These are phyloP conservation scores for Limnodromus scolopaceus DNA, from an alignment of 2,797 vertebrate genomes.

Conservation along the genomic window DNA sequence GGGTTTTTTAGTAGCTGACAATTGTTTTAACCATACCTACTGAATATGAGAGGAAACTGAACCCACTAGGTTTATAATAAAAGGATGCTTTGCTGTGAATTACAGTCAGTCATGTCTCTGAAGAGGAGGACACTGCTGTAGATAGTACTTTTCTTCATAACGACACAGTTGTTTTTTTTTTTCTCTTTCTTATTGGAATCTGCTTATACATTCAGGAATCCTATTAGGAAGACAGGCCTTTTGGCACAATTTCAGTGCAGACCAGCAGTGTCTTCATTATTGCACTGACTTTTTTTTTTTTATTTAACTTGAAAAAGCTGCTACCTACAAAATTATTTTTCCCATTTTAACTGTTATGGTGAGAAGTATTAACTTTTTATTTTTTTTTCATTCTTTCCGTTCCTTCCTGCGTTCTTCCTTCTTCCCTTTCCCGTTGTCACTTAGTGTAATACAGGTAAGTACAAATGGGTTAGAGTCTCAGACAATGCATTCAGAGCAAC, in stretches of 20 bases:
- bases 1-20: background rate
- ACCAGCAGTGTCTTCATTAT: background rate
- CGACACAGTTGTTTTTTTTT: background rate
- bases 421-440: background rate
- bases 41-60: conserved; percentile 11
- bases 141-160: conserved; percentile 18
- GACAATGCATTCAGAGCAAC: background rate
- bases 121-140: background rate
- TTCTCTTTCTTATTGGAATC: background rate
- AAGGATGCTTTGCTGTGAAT: conserved; percentile 60
- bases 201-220: background rate
- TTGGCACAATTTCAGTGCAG: background rate
- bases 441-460: background rate
- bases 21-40: background rate
- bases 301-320: background rate
- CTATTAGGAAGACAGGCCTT: background rate
- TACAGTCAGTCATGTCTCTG: conserved; percentile 27
- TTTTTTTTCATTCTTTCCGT: background rate
- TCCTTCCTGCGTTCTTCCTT: background rate
- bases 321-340: background rate
- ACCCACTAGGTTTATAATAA: background rate
- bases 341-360: background rate
- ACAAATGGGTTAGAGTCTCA: background rate
- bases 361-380: background rate
- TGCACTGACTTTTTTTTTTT: background rate